Conservation (phyloP, 2,113 vertebrate species). For the Xenopus tropicalis region DNA sequence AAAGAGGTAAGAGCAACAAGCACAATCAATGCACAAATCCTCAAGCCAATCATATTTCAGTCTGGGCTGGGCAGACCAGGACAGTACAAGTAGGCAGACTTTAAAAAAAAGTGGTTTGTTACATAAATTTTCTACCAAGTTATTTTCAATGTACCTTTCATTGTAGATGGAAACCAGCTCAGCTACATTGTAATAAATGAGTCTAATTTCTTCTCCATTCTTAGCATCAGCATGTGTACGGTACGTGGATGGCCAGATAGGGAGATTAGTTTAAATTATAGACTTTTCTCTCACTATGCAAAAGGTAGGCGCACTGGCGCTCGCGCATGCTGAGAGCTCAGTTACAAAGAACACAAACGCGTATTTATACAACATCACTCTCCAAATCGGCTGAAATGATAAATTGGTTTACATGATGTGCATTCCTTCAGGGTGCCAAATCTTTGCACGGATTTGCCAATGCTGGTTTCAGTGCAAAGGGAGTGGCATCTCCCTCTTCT, state of each 20-base stretch:
- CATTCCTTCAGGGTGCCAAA: too few relatives aligned
- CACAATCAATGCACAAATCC: not conserved
- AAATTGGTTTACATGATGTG: too few relatives aligned
- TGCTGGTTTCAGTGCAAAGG: too few relatives aligned
- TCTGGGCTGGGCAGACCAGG: not conserved
- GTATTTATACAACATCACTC: too few relatives aligned
- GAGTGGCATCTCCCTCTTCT: too few relatives aligned
- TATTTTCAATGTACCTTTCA: not conserved
- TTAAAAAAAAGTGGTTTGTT: not conserved
- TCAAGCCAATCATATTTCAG: not conserved
- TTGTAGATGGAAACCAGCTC: constrained; percentile 1
- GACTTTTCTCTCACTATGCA: not conserved
- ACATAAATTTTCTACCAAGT: not conserved
- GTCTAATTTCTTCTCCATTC: not conserved
- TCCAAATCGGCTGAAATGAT: too few relatives aligned
- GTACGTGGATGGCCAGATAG: constrained; percentile 1
- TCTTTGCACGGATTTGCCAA: too few relatives aligned
- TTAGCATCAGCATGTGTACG: not conserved
- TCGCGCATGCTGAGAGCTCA: not conserved
- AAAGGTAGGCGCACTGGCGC: not conserved
- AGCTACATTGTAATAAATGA: constrained; percentile 4
- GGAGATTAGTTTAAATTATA: constrained; percentile 1
- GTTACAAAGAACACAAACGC: too few relatives aligned
- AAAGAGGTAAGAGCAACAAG: not conserved
- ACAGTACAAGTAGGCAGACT: not conserved